Percentiles rank a stretch among this genome's conserved stretches.
Conservation (phyloP, 2,888 invertebrate species). For the Andrena bicolor region DNA sequence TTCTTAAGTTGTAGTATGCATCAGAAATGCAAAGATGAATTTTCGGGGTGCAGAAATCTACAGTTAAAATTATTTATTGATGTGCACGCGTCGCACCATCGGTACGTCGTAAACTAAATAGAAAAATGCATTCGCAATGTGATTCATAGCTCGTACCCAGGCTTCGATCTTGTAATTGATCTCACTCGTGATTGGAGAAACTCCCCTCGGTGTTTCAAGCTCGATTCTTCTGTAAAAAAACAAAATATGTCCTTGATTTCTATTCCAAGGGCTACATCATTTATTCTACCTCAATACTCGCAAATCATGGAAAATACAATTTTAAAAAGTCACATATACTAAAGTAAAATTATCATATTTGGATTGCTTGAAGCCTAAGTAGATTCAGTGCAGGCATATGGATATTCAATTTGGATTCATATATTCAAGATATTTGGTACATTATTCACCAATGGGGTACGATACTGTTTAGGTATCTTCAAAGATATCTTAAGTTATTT, state of each 20-base stretch:
- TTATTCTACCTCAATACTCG: no score
- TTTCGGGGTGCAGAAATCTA: background rate
- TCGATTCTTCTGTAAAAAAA: constrained; percentile 68
- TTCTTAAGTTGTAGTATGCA: background rate
- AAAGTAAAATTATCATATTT: no score
- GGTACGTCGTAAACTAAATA: constrained; percentile 87
- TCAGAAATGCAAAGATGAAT: background rate
- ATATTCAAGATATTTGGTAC: background rate
- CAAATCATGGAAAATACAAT: no score
- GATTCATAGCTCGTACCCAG: constrained; percentile 85
- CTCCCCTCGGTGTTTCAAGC: constrained; percentile 73
- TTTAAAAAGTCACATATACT: no score
- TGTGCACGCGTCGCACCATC: constrained; percentile 85
- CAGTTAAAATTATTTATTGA: constrained; percentile 55
- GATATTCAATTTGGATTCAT: background rate
- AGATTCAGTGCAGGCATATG: no score
- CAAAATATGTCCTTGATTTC: background rate
- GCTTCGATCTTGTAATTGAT: constrained; percentile 84
- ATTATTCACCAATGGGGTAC: background rate
- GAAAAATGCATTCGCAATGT: constrained; percentile 87
- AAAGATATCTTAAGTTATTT: background rate
- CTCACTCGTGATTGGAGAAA: constrained; percentile 86
- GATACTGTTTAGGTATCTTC: background rate
- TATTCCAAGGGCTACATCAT: no score
- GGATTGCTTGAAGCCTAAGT: no score